Percentiles rank a stretch among this genome's conserved stretches.
These are phyloP conservation scores for Cyclina sinensis DNA, from an alignment of 1,140 invertebrate genomes.

Conservation along the genomic window DNA sequence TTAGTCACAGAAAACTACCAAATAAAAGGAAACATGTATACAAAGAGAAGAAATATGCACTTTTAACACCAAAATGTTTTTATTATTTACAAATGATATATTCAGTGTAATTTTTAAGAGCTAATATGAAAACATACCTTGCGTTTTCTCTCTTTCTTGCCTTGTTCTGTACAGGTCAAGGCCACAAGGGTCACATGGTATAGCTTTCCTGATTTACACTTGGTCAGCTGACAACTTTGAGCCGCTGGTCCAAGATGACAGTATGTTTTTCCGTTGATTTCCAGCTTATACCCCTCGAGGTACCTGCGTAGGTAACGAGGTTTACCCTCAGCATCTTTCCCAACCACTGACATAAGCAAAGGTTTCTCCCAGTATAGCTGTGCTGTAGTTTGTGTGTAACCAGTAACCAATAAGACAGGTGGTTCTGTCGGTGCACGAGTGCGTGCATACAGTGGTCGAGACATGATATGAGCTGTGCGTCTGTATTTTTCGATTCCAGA, in stretches of 20 bases:
- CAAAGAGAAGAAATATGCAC: too few relatives aligned
- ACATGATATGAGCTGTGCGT: conserved; percentile 85
- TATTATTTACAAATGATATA: too few relatives aligned
- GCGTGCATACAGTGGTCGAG: conserved; percentile 83
- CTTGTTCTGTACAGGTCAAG: conserved; percentile 84
- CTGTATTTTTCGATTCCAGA: conserved; percentile 81
- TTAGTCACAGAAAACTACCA: too few relatives aligned
- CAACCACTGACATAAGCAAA: conserved; percentile 81
- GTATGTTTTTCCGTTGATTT: conserved; percentile 86
- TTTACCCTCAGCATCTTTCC: conserved; percentile 81
- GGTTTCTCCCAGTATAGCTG: conserved; percentile 86
- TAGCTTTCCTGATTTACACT: conserved; percentile 85
- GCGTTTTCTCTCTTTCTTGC: conserved; percentile 81
- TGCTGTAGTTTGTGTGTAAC: conserved; percentile 83
- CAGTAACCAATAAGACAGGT: conserved; percentile 80
- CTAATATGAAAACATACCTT: conserved; percentile 80
- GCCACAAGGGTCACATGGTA: conserved; percentile 85
- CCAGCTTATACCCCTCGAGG: conserved; percentile 85
- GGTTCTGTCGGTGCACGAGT: conserved; percentile 85
- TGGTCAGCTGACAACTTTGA: conserved; percentile 85
- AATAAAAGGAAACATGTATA: too few relatives aligned
- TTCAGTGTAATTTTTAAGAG: too few relatives aligned
- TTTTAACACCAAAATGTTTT: too few relatives aligned
- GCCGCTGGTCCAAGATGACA: conserved; percentile 79
- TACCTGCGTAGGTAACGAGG: conserved; percentile 81